These are phyloP conservation scores for Oreochromis niloticus DNA, from an alignment of 2,113 vertebrate genomes.

Conservation along the genomic window DNA sequence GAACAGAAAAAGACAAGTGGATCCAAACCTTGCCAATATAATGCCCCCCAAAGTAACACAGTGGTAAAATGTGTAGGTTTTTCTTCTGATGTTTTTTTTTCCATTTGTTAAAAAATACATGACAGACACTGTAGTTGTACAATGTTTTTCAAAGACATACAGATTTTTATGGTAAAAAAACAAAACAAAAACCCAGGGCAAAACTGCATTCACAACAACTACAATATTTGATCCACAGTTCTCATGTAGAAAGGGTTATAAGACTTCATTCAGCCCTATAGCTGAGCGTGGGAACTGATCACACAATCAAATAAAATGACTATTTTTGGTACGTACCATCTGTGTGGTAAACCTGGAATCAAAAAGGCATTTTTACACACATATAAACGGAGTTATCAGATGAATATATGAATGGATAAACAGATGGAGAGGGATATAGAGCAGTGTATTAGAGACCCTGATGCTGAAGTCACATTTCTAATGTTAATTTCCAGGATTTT, in stretches of 20 bases:
- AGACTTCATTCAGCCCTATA: not conserved
- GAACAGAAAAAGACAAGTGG: not conserved
- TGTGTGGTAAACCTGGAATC: conserved; percentile 8
- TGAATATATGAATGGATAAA: not conserved
- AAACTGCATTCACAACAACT: not conserved
- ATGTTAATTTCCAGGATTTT: not conserved
- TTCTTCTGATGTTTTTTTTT: not conserved
- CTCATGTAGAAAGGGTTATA: not conserved
- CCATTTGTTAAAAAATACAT: not conserved
- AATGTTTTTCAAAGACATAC: not conserved
- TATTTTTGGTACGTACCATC: conserved; percentile 39
- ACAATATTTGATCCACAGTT: not conserved
- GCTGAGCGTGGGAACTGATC: not conserved
- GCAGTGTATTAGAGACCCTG: not conserved
- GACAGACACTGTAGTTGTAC: not conserved
- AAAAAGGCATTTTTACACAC: not conserved
- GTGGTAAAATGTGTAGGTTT: not conserved
- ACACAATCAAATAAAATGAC: conserved; percentile 4
- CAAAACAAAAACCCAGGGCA: rapidly evolving
- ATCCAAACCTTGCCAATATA: not conserved
- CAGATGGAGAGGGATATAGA: not conserved
- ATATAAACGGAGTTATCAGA: not conserved
- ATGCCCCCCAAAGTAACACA: not conserved
- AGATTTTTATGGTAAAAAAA: not conserved
- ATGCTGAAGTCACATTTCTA: not conserved